phyloP scores from a whole-genome alignment of 1,140 invertebrate genomes.

The Solenopsis invicta region DNA sequence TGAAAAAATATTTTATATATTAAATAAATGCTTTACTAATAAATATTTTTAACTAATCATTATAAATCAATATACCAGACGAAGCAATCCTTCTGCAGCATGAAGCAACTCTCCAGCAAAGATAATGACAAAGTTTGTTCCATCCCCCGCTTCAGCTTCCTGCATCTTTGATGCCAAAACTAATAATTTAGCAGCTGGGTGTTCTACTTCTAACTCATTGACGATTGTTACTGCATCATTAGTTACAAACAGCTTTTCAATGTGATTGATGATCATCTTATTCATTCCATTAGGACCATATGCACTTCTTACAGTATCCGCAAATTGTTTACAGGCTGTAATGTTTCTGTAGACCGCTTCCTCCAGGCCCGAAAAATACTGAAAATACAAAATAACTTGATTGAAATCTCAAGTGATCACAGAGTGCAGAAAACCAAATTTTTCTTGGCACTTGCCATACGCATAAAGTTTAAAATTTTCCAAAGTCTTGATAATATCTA shows the following conservation, averaged over 20 bases:
- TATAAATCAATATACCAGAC: slow-evolving; percentile 88
- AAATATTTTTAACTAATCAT: neutral
- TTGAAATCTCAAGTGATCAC: neutral
- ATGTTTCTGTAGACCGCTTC: slow-evolving; percentile 99
- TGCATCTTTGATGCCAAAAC: slow-evolving; percentile 99
- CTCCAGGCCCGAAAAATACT: slow-evolving; percentile 98
- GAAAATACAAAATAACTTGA: slow-evolving; percentile 71
- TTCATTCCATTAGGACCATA: slow-evolving; percentile 99
- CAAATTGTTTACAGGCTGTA: slow-evolving; percentile 97
- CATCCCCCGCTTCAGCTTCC: slow-evolving; percentile 99
- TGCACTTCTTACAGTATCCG: slow-evolving; percentile 96
- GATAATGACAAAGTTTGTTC: slow-evolving; percentile 99
- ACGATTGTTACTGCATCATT: slow-evolving; percentile 99
- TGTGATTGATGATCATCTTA: slow-evolving; percentile 99
- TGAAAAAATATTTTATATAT: neutral
- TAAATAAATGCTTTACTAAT: neutral
- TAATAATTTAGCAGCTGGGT: slow-evolving; percentile 99
- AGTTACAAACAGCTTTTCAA: slow-evolving; percentile 99
- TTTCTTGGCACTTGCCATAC: neutral
- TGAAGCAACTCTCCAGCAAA: slow-evolving; percentile 97
- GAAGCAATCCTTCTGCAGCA: slow-evolving; percentile 96
- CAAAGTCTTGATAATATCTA: neutral
- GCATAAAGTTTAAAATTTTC: neutral
- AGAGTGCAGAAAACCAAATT: neutral
- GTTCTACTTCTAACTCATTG: slow-evolving; percentile 98